Conservation (phyloP, 2,797 vertebrate species). For the Parauchenoglanis punctatus region DNA sequence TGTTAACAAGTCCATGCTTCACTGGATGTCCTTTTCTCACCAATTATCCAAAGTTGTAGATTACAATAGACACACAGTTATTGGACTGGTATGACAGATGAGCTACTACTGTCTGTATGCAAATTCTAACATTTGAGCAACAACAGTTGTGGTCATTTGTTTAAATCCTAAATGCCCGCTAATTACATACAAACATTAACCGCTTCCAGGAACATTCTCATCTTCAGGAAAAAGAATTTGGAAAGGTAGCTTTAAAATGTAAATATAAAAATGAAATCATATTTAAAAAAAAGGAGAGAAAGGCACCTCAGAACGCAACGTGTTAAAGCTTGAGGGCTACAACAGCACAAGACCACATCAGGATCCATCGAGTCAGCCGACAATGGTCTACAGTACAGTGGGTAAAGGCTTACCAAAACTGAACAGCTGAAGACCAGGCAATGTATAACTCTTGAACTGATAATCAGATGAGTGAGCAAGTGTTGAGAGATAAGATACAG, state of each 20-base stretch:
- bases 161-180: slow-evolving; percentile 1
- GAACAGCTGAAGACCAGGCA: neutral
- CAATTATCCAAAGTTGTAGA: slow-evolving; percentile 9
- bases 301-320: neutral
- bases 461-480: too few relatives aligned
- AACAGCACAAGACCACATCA: neutral
- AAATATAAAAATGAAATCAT: neutral
- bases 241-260: neutral
- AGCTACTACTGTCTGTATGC: slow-evolving; percentile 20
- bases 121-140: slow-evolving; percentile 26
- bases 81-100: neutral
- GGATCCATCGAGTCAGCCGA: neutral
- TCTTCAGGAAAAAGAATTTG: neutral
- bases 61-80: neutral
- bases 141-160: neutral
- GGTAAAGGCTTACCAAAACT: neutral
- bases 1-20: slow-evolving; percentile 10
- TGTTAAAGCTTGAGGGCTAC: neutral
- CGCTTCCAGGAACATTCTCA: neutral
- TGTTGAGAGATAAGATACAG: neutral
- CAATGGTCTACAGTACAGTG: neutral
- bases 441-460: neutral
- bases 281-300: neutral
- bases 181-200: neutral
- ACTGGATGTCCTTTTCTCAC: slow-evolving; percentile 6